phyloP scores from a whole-genome alignment of 2,797 vertebrate genomes.

The Galaxias olidus region DNA sequence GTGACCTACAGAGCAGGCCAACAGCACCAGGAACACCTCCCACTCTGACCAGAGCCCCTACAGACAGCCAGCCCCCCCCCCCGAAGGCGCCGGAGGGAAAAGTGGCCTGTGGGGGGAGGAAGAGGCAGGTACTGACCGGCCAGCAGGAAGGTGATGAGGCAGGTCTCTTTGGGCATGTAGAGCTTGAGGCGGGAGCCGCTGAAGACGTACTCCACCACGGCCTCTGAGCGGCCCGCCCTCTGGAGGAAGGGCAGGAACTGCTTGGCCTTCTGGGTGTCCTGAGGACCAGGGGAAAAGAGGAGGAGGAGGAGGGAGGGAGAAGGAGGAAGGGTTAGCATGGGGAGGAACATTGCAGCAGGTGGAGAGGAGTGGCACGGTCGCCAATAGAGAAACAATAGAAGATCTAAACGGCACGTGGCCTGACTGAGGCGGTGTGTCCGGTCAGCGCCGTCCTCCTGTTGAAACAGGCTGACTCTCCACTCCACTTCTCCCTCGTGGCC shows the following conservation, averaged over 20 bases:
- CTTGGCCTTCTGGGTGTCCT: slow-evolving; percentile 98
- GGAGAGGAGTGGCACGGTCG: background rate
- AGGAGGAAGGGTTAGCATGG: background rate
- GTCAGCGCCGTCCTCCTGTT: too few relatives aligned
- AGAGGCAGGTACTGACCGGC: slow-evolving; percentile 88
- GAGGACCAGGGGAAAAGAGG: background rate
- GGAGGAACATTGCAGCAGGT: background rate
- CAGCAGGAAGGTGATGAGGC: slow-evolving; percentile 96
- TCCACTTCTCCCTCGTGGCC: background rate
- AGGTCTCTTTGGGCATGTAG: slow-evolving; percentile 98
- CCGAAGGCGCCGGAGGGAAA: too few relatives aligned
- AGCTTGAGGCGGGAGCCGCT: slow-evolving; percentile 96
- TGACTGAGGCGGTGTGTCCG: too few relatives aligned
- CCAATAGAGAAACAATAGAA: background rate
- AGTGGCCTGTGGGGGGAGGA: too few relatives aligned
- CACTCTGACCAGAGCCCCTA: too few relatives aligned
- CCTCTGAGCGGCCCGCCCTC: slow-evolving; percentile 93
- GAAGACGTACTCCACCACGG: slow-evolving; percentile 96
- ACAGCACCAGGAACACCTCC: too few relatives aligned
- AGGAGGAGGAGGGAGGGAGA: background rate
- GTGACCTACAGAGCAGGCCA: slow-evolving; percentile 8
- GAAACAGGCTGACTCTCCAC: too few relatives aligned
- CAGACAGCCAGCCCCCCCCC: too few relatives aligned
- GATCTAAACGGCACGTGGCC: too few relatives aligned
- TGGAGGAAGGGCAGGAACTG: slow-evolving; percentile 97